A percentile compares a stretch with the other conserved stretches of the same genome.
phyloP scores from a whole-genome alignment of 1,140 invertebrate species.

The Anastrepha obliqua region DNA sequence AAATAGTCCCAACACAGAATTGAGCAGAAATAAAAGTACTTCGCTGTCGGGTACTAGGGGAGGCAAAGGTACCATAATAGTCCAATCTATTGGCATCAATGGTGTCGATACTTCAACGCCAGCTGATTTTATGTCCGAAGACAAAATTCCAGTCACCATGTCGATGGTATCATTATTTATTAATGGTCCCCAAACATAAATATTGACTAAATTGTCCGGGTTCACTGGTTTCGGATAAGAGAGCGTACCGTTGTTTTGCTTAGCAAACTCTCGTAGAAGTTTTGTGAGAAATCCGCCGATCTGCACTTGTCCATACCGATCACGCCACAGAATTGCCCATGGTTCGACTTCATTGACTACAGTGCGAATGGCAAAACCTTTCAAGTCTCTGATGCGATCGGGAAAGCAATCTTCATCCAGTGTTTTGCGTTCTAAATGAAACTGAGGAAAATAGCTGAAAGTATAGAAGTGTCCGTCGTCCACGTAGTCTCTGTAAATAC shows the following conservation, averaged over 20 bases:
- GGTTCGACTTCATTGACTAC: neutral
- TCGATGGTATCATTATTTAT: neutral
- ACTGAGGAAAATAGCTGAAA: neutral
- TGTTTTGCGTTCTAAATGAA: neutral
- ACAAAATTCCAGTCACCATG: neutral
- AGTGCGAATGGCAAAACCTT: neutral
- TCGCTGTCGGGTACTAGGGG: too few species aligned
- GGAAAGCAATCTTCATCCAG: neutral
- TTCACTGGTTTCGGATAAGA: neutral
- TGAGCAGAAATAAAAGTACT: too few species aligned
- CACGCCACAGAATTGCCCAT: neutral
- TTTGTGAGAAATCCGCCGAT: neutral
- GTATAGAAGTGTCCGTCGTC: neutral
- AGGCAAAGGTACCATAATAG: neutral
- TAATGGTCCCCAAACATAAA: neutral
- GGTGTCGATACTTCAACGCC: neutral
- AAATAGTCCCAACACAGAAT: too few species aligned
- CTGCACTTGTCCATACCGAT: neutral
- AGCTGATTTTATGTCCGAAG: rapidly evolving
- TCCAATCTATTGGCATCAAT: neutral
- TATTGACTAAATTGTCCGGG: neutral
- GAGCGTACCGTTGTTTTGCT: neutral
- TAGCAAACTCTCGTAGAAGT: neutral
- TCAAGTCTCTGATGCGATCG: neutral
- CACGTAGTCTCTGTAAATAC: neutral